These are phyloP conservation scores for Hemaris fuciformis DNA, from an alignment of 2,888 invertebrate species.

Conservation along the genomic window DNA sequence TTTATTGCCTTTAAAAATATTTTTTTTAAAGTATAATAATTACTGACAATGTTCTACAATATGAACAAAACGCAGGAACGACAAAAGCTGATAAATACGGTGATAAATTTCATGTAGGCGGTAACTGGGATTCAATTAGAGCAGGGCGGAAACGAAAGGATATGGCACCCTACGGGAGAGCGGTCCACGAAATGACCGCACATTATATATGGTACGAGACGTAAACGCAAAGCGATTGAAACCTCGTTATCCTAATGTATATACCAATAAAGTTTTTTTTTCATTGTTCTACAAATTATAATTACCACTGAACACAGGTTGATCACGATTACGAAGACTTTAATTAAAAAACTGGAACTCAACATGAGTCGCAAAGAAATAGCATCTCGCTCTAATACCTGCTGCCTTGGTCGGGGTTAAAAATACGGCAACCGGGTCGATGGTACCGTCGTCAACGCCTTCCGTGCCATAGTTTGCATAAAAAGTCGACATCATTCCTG, in stretches of 20 bases:
- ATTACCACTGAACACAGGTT: not conserved
- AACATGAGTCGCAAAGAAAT: conserved; percentile 5
- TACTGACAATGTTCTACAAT: conserved; percentile 39
- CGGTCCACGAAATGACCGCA: conserved; percentile 35
- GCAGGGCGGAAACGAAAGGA: conserved; percentile 34
- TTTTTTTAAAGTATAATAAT: too few species aligned
- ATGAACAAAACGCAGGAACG: conserved; percentile 41
- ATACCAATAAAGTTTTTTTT: not conserved
- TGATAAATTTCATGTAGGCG: conserved; percentile 51
- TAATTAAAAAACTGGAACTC: not conserved
- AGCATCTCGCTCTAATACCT: conserved; percentile 8
- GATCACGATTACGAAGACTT: not conserved
- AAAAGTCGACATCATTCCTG: conserved; percentile 37
- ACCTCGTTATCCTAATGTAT: not conserved
- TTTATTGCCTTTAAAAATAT: too few species aligned
- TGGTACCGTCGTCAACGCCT: conserved; percentile 24
- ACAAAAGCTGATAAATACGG: conserved; percentile 54
- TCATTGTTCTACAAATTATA: not conserved
- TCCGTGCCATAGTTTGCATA: conserved; percentile 36
- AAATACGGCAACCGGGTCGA: conserved; percentile 18
- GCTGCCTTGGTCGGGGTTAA: conserved; percentile 12
- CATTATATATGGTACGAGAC: conserved; percentile 28
- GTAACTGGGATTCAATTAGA: conserved; percentile 54
- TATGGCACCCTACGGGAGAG: conserved; percentile 28
- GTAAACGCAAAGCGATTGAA: conserved; percentile 21